Evolutionary conservation across 2,113 vertebrate genomes (phyloP).

Genomic region (Vidua chalybeata): DNA sequence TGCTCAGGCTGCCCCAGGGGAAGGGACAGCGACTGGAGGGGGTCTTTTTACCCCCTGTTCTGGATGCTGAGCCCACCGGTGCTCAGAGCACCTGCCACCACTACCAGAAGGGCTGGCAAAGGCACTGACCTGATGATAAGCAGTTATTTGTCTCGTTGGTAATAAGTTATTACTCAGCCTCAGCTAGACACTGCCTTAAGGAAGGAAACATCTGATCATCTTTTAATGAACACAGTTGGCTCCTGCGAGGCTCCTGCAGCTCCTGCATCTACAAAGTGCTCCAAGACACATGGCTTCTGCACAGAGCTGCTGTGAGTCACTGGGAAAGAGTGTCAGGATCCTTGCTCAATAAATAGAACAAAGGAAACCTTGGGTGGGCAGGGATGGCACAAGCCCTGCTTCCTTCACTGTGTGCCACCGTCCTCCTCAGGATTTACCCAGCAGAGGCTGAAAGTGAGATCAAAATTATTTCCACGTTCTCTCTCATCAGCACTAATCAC

Average conservation of each 20-base stretch:
- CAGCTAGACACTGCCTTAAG: conserved; percentile 50
- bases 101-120: not conserved
- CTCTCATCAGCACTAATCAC: not conserved
- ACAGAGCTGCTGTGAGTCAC: conserved; percentile 43
- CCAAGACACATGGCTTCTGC: not conserved
- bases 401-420: not conserved
- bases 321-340: conserved; percentile 27
- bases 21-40: not conserved
- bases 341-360: conserved; percentile 44
- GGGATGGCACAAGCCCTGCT: conserved; percentile 29
- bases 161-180: conserved; percentile 37
- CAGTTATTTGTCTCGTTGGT: conserved; percentile 28
- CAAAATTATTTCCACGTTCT: not conserved
- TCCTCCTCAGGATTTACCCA: not conserved
- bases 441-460: not conserved
- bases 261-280: not conserved
- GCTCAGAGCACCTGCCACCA: not conserved
- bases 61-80: not conserved
- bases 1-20: not conserved
- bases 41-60: not conserved
- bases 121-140: not conserved
- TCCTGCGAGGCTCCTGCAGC: conserved; percentile 25
- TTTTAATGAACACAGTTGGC: conserved; percentile 59
- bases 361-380: conserved; percentile 55
- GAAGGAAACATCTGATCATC: conserved; percentile 56